Conservation (phyloP, 2,797 vertebrate genomes). For the Harpagifer antarcticus region DNA sequence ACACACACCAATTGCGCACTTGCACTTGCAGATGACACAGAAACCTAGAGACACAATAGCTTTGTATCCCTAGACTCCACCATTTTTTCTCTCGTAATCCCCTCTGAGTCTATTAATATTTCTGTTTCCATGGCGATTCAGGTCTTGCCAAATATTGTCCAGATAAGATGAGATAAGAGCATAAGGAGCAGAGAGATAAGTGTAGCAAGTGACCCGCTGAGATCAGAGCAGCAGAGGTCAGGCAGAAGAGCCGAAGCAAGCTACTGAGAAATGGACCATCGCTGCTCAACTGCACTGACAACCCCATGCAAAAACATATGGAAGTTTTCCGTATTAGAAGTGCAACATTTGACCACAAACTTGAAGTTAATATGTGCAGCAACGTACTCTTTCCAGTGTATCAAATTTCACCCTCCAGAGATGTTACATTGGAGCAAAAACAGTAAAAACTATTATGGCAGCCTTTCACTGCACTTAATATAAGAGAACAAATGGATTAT, state of each 20-base stretch:
- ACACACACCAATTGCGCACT: conserved; percentile 40
- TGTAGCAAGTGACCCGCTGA: conserved; percentile 74
- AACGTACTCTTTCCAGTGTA: conserved; percentile 29
- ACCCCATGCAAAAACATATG: conserved; percentile 8
- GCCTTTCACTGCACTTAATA: conserved; percentile 13
- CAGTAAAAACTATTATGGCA: neutral
- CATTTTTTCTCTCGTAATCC: conserved; percentile 74
- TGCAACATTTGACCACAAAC: conserved; percentile 27
- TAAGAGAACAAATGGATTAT: conserved; percentile 4
- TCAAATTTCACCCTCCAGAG: conserved; percentile 29
- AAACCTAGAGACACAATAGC: conserved; percentile 78
- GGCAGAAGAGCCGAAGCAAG: conserved; percentile 65
- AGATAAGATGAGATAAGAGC: conserved; percentile 81
- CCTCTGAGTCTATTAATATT: conserved; percentile 77
- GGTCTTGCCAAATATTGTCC: conserved; percentile 72
- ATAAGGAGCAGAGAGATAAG: conserved; percentile 79
- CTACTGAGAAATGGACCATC: conserved; percentile 65
- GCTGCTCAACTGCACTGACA: conserved; percentile 40
- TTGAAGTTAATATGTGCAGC: conserved; percentile 6
- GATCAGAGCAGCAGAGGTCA: conserved; percentile 77
- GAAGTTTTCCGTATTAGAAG: conserved; percentile 16
- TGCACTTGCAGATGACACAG: conserved; percentile 70
- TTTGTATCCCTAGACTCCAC: conserved; percentile 65
- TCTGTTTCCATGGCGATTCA: conserved; percentile 80
- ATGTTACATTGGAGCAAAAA: conserved; percentile 22